A percentile compares a stretch with the other conserved stretches of the same genome.
Conservation (phyloP, 2,113 vertebrate genomes). For the zebrafish (Danio rerio) region GRCz12tu NC_133180.1:27664501-27665000, state of each 20-base stretch:
- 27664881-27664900: slow-evolving; percentile 67
- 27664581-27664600: too few relatives aligned
- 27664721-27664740: slow-evolving; percentile 71
- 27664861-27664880: slow-evolving; percentile 57
- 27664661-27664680: slow-evolving; percentile 54
- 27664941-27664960: slow-evolving; percentile 68
- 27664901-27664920: slow-evolving; percentile 59
- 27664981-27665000: slow-evolving; percentile 22
- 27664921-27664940: slow-evolving; percentile 69
- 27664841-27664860: slow-evolving; percentile 52
- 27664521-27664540: not conserved
- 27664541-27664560: not conserved
- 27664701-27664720: slow-evolving; percentile 69
- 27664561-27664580: not conserved
- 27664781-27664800: slow-evolving; percentile 65
- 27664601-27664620: not conserved
- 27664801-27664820: slow-evolving; percentile 70
- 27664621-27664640: slow-evolving; percentile 52
- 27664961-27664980: slow-evolving; percentile 47
- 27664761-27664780: slow-evolving; percentile 62
- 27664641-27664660: slow-evolving; percentile 54
- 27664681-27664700: slow-evolving; percentile 60
- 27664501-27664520: not conserved
- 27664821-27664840: slow-evolving; percentile 67
- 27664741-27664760: slow-evolving; percentile 67